phyloP scores from a whole-genome alignment of 2,113 vertebrate genomes.

The Pyxicephalus adspersus region DNA sequence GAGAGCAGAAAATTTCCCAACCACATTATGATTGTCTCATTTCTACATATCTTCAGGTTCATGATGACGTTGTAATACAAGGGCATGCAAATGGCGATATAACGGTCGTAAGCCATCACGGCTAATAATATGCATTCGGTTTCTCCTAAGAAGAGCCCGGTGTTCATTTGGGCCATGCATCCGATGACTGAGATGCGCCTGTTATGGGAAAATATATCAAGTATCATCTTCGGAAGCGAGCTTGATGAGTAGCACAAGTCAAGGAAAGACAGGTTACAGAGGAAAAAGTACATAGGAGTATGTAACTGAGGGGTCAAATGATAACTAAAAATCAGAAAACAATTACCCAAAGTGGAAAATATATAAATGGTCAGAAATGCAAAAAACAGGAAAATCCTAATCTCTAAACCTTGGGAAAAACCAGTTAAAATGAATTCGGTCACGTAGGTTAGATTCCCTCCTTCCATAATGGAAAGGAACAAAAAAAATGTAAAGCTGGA shows the following conservation, averaged over 20 bases:
- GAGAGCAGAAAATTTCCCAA: background rate
- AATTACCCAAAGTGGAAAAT: background rate
- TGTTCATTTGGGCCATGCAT: slow-evolving; percentile 11
- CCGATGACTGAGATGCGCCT: background rate
- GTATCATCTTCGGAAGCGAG: background rate
- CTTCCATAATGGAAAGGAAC: background rate
- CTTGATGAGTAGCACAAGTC: slow-evolving; percentile 6
- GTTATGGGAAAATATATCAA: background rate
- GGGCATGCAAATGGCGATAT: slow-evolving; percentile 59
- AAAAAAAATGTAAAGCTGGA: too few relatives aligned
- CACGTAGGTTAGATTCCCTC: slow-evolving; percentile 21
- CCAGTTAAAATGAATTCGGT: background rate
- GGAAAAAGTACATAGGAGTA: slow-evolving; percentile 36
- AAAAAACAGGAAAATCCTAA: slow-evolving; percentile 13
- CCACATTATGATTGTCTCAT: background rate
- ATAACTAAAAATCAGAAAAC: background rate
- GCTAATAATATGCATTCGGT: slow-evolving; percentile 42
- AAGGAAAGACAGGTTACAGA: slow-evolving; percentile 15
- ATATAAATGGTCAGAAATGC: background rate
- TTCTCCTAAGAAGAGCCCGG: background rate
- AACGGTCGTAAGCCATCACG: slow-evolving; percentile 62
- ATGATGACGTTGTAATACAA: slow-evolving; percentile 59
- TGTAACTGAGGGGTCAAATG: background rate
- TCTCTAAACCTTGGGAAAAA: background rate
- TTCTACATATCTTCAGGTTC: background rate